These are phyloP conservation scores for Drosophila hydei DNA, from an alignment of 1,140 invertebrate species.

Conservation along the genomic window DNA sequence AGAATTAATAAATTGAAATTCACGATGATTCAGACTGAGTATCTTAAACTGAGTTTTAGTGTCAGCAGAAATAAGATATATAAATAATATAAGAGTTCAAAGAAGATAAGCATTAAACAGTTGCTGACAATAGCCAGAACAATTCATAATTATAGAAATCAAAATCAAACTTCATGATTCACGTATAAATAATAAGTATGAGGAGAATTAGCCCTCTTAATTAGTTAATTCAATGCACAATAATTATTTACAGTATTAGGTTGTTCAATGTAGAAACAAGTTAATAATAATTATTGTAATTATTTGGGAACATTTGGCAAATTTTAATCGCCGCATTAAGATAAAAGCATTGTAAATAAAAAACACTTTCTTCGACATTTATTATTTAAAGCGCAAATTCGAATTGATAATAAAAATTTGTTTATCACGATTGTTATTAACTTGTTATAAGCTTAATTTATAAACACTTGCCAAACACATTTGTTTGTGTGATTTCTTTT, in stretches of 20 bases:
- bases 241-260: background rate
- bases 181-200: no score
- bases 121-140: no score
- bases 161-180: no score
- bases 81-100: no score
- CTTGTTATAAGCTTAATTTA: slow-evolving; percentile 40
- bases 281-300: background rate
- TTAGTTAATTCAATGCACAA: background rate
- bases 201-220: background rate
- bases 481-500: background rate
- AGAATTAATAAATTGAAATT: no score
- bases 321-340: background rate
- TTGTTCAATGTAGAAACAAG: background rate
- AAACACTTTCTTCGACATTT: slow-evolving; percentile 22
- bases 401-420: slow-evolving; percentile 17
- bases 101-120: no score
- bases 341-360: background rate
- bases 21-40: no score
- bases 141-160: no score
- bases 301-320: background rate
- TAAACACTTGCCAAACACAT: slow-evolving; percentile 12
- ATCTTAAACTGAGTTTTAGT: no score
- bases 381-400: slow-evolving; percentile 19
- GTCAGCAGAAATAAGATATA: no score
- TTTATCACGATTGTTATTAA: slow-evolving; percentile 41